Evolutionary conservation across 2,797 vertebrate species (phyloP), one percentile per base, ranked within the genome.

Genomic region (Anisognathus igniventris): DNA sequence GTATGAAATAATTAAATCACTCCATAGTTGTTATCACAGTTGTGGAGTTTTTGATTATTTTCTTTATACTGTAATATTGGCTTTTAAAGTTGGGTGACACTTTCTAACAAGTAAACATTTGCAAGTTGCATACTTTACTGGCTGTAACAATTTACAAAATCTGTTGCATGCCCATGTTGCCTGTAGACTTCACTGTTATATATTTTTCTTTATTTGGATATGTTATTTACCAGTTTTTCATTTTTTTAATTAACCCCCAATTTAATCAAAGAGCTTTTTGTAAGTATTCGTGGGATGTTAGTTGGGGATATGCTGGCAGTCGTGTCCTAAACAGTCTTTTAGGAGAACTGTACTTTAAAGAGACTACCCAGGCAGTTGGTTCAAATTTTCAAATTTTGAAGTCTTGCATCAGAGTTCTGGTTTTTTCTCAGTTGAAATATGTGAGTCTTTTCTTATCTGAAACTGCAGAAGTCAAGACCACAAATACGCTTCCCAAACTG

Each of bases 391-490:
- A 70, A 39, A 60, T 72, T 35, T 72, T 88, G 3, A 84, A 75
- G 17, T 50, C 13, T 33, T 72, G 3, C 3, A 22, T 45, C 13
- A 53, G 16, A 35, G 0, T 56, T 57, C 7, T 58, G 3, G 0
- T 64, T 47, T 40, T 48, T 75, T 45, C 27, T 77, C 6, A 31
- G 0, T 19, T 67, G 13, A 58, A 21, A 31, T 30, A 39, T 28
- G 1, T 67, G 39, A 71, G 1, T 42, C 6, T 20, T 93, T 90
- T 44, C 16, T 19, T 54, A 21, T 35, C 10, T 53, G 50, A 87
- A 71, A 50, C 14, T 68, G 20, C 10, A 53, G 23, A 87, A 81
- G 13, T 42, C 35, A 74, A 72, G 39, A 68, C 3, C 7, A 2
- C 15, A 88, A 67, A 71, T 35, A 54, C 60, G 2, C 5, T 65